These are phyloP conservation scores for Phyllopteryx taeniolatus DNA, from an alignment of 2,113 vertebrate genomes.

Conservation along the genomic window DNA sequence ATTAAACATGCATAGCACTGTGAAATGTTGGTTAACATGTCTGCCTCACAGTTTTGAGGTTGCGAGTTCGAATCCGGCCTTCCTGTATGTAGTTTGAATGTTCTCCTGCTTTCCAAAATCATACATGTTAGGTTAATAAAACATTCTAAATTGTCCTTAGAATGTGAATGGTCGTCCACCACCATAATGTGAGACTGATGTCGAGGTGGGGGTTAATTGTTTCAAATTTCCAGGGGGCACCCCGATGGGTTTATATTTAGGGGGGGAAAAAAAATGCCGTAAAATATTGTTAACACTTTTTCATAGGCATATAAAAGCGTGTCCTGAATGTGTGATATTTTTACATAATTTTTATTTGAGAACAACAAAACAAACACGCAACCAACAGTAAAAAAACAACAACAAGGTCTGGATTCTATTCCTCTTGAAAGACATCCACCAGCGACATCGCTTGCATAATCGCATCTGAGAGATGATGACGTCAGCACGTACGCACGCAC, in stretches of 20 bases:
- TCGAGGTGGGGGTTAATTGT: no score
- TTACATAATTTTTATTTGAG: neutral
- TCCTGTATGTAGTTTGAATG: no score
- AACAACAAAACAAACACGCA: neutral
- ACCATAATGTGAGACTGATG: no score
- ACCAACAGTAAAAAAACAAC: neutral
- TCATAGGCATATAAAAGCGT: neutral
- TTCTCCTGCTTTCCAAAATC: no score
- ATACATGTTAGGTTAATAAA: no score
- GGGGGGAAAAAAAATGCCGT: no score
- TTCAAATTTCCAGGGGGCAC: no score
- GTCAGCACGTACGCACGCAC: conserved; percentile 39
- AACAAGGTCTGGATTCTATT: conserved; percentile 1
- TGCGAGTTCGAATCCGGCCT: no score
- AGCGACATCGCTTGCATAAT: conserved; percentile 6
- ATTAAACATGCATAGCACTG: neutral
- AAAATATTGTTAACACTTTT: neutral
- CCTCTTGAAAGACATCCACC: neutral
- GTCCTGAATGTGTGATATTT: neutral
- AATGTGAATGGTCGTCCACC: no score
- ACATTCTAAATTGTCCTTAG: no score
- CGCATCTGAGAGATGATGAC: conserved; percentile 22
- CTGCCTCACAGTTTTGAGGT: no score
- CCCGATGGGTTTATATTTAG: no score
- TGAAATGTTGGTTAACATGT: neutral